These are phyloP conservation scores for Drosophila lacteicornis DNA, from an alignment of 1,140 invertebrate species.

Conservation along the genomic window DNA sequence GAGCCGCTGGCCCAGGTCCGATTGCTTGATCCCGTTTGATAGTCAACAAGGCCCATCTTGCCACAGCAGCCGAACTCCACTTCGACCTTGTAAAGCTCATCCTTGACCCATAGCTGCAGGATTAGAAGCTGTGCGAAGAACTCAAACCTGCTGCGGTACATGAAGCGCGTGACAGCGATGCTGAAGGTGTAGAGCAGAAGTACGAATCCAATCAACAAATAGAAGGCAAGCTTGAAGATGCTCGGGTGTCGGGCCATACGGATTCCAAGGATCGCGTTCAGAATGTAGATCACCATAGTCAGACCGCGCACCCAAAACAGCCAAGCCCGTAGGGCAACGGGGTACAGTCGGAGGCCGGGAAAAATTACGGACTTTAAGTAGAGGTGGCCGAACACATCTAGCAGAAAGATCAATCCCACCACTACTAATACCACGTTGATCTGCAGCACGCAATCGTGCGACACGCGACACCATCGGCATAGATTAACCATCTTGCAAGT, in stretches of 20 bases:
- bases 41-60: slow-evolving; percentile 41
- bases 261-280: slow-evolving; percentile 43
- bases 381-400: slow-evolving; percentile 49
- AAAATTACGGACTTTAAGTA: slow-evolving; percentile 6
- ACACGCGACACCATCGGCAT: slow-evolving; percentile 19
- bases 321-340: slow-evolving; percentile 16
- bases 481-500: slow-evolving; percentile 14
- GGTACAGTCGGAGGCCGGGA: not conserved
- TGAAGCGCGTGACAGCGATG: slow-evolving; percentile 36
- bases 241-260: slow-evolving; percentile 15
- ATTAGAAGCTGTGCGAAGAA: slow-evolving; percentile 31
- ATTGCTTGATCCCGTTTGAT: slow-evolving; percentile 22
- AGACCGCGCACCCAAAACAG: slow-evolving; percentile 29
- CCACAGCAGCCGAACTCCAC: slow-evolving; percentile 51
- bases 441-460: slow-evolving; percentile 41
- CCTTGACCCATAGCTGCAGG: slow-evolving; percentile 24
- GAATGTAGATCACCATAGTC: slow-evolving; percentile 8
- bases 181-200: slow-evolving; percentile 16
- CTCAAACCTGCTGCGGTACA: not conserved
- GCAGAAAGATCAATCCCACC: slow-evolving; percentile 44
- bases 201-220: slow-evolving; percentile 23
- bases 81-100: slow-evolving; percentile 24
- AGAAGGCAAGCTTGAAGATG: slow-evolving; percentile 23
- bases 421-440: slow-evolving; percentile 44
- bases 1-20: slow-evolving; percentile 42